A percentile compares a stretch with the other conserved stretches of the same genome.
These are phyloP conservation scores for Setipinna tenuifilis DNA, from an alignment of 2,797 vertebrate species.

Conservation along the genomic window DNA sequence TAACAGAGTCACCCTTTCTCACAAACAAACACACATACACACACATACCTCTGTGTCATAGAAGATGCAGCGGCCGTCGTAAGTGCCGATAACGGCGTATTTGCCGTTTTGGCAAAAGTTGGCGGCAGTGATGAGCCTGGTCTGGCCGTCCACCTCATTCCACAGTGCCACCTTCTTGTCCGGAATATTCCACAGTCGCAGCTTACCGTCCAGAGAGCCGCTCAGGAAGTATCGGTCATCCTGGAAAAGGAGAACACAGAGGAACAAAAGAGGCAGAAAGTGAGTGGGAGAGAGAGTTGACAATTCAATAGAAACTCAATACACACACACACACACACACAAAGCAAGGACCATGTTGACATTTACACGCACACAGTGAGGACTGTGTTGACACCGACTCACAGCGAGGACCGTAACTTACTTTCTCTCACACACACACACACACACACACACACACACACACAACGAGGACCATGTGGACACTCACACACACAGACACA, in stretches of 20 bases:
- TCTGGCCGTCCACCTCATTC: slow-evolving; percentile 98
- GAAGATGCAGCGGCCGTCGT: slow-evolving; percentile 97
- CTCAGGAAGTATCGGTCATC: slow-evolving; percentile 98
- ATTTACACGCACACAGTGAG: background rate
- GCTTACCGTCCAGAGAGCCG: slow-evolving; percentile 95
- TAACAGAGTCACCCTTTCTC: background rate
- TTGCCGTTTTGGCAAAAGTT: slow-evolving; percentile 99
- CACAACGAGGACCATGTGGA: background rate
- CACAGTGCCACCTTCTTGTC: slow-evolving; percentile 99
- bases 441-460: background rate
- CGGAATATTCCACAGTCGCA: slow-evolving; percentile 98
- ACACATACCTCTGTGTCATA: slow-evolving; percentile 94
- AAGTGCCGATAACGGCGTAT: slow-evolving; percentile 96
- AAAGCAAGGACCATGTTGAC: background rate
- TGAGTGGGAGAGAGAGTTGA: slow-evolving; percentile 16
- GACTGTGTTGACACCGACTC: background rate
- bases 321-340: background rate
- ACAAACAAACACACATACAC: background rate
- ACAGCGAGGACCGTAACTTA: background rate
- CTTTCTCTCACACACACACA: background rate
- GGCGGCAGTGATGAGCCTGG: slow-evolving; percentile 95
- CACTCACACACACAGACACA: slow-evolving; percentile 73
- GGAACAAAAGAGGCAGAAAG: background rate
- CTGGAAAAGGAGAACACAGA: slow-evolving; percentile 62
- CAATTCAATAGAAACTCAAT: too few species aligned